Conservation (phyloP, 2,113 vertebrate genomes). For the Amphiprion ocellaris region DNA sequence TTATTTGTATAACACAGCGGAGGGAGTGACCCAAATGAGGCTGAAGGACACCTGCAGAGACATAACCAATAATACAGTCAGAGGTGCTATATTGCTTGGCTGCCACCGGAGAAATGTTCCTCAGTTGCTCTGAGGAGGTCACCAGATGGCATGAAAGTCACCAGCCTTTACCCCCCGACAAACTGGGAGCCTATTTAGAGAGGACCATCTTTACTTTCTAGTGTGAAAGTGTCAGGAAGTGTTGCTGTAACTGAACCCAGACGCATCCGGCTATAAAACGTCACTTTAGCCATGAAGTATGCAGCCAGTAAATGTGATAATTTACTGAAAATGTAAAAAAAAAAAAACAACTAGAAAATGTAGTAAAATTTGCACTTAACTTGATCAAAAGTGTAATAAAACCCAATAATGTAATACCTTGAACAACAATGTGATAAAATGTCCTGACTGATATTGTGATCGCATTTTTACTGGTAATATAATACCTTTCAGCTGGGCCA, state of each 20-base stretch:
- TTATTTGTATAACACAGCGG: constrained; percentile 76
- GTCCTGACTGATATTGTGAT: no score
- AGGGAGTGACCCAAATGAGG: constrained; percentile 72
- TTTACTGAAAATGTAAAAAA: no score
- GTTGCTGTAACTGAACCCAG: neutral
- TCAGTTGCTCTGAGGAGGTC: constrained; percentile 73
- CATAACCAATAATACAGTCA: constrained; percentile 67
- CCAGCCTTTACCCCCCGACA: constrained; percentile 60
- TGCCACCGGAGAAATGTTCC: constrained; percentile 68
- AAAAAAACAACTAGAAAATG: no score
- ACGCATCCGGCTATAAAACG: neutral
- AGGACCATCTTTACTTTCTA: constrained; percentile 41
- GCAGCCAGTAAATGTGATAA: no score
- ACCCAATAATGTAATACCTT: no score
- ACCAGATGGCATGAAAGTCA: constrained; percentile 82
- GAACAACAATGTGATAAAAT: no score
- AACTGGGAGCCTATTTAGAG: constrained; percentile 55
- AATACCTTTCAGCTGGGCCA: no score
- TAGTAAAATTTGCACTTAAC: no score
- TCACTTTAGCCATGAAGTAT: neutral
- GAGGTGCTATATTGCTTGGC: constrained; percentile 60
- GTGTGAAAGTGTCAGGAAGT: constrained; percentile 48
- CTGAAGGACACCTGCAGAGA: constrained; percentile 77
- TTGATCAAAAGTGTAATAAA: no score
- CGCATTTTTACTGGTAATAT: no score